phyloP scores from a whole-genome alignment of 2,797 vertebrate species.

The Xenentodon cancila region DNA sequence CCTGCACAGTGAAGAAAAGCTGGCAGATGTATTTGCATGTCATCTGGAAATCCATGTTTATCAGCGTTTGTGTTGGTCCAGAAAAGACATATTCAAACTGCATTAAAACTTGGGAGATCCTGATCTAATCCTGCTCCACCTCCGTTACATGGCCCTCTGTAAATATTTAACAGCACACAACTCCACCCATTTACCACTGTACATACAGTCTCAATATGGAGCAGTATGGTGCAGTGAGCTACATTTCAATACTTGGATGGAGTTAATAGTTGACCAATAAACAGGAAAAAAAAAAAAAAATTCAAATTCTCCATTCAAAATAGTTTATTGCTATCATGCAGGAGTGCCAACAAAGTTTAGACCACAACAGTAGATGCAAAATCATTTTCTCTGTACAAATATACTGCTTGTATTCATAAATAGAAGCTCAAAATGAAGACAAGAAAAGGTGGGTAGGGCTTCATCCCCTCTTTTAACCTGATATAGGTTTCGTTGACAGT shows the following conservation, averaged over 20 bases:
- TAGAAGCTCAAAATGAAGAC: conserved; percentile 75
- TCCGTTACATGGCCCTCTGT: conserved; percentile 38
- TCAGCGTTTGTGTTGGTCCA: conserved; percentile 22
- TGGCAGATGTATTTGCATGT: conserved; percentile 40
- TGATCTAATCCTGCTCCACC: conserved; percentile 81
- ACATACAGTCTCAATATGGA: conserved; percentile 10
- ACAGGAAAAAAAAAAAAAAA: conserved; percentile 7
- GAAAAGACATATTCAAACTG: conserved; percentile 11
- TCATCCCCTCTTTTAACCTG: conserved; percentile 61
- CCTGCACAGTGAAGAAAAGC: conserved; percentile 66
- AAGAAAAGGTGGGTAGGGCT: conserved; percentile 33
- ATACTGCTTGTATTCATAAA: conserved; percentile 76
- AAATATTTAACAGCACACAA: conserved; percentile 74
- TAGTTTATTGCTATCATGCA: conserved; percentile 90
- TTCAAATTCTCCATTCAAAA: conserved; percentile 80
- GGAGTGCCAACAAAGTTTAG: conserved; percentile 83
- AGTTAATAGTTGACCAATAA: too few species aligned
- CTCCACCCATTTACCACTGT: conserved; percentile 57
- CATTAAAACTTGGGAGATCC: conserved; percentile 46
- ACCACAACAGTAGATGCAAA: conserved; percentile 86
- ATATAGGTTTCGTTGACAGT: conserved; percentile 70
- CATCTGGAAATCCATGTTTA: conserved; percentile 51
- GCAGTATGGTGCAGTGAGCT: conserved; percentile 14
- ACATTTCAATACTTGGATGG: neutral
- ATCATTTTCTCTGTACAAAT: conserved; percentile 81